Percentiles rank a stretch among this genome's conserved stretches.
Conservation (phyloP, 2,888 invertebrate species). For the Drosophila aldrichi region DNA sequence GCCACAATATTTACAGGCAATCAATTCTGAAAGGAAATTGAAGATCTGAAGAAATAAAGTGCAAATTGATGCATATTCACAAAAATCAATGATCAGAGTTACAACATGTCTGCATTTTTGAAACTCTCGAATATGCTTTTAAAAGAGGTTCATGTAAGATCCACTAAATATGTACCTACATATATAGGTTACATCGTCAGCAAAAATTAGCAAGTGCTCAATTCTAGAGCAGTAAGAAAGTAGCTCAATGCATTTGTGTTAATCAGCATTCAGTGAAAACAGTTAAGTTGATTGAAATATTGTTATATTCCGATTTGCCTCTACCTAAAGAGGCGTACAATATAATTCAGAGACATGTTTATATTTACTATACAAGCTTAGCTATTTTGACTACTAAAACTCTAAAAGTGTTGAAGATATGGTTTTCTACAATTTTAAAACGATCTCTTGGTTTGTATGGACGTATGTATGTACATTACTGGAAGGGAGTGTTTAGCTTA, state of each 20-base stretch:
- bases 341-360: not conserved
- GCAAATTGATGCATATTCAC: not conserved
- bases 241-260: not conserved
- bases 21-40: conserved; percentile 14
- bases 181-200: not conserved
- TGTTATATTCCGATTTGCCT: not conserved
- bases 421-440: no score
- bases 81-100: not conserved
- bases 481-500: not conserved
- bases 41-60: not conserved
- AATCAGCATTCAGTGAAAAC: not conserved
- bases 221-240: not conserved
- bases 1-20: conserved; percentile 12
- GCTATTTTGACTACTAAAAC: no score
- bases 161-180: no score
- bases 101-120: not conserved
- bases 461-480: not conserved
- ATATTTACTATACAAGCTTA: no score
- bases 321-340: not conserved
- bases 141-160: no score
- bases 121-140: not conserved
- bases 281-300: not conserved
- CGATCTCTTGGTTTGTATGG: not conserved
- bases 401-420: not conserved
- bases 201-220: not conserved